Evolutionary conservation across 2,113 vertebrate species (phyloP).

Genomic region (Lophochroa leadbeateri): DNA sequence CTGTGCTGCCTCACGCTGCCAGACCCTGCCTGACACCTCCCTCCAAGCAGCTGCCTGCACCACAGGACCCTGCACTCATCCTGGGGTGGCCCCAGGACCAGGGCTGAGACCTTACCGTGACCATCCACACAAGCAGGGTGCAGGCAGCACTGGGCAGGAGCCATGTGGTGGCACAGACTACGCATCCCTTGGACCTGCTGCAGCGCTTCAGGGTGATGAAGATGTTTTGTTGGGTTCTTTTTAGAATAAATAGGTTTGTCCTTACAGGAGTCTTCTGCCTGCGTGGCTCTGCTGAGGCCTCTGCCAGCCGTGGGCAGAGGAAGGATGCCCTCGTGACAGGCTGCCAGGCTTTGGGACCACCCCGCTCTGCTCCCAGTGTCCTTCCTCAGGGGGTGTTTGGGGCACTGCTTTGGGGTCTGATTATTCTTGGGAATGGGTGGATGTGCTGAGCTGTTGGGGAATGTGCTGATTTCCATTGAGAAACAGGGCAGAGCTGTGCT

Average conservation of each 20-base stretch:
- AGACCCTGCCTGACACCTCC: neutral
- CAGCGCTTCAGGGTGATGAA: too few species aligned
- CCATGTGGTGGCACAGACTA: rapidly evolving
- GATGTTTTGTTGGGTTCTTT: neutral
- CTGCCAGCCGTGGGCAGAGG: neutral
- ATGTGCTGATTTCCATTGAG: neutral
- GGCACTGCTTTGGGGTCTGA: neutral
- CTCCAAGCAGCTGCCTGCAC: neutral
- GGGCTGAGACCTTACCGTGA: neutral
- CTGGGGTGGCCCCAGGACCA: rapidly evolving
- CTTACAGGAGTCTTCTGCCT: neutral
- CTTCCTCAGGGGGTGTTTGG: neutral
- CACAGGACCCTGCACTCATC: neutral
- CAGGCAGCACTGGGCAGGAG: neutral
- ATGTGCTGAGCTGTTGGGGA: neutral
- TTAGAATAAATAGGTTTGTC: neutral
- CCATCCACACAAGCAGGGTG: neutral
- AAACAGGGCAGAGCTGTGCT: neutral
- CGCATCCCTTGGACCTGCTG: rapidly evolving
- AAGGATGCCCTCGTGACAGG: rapidly evolving
- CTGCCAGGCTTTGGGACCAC: rapidly evolving
- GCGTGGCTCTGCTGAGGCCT: neutral
- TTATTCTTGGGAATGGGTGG: neutral
- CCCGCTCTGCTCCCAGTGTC: rapidly evolving
- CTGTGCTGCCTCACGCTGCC: neutral